Conservation (phyloP, 1,140 invertebrate genomes). For the Popillia japonica region DNA sequence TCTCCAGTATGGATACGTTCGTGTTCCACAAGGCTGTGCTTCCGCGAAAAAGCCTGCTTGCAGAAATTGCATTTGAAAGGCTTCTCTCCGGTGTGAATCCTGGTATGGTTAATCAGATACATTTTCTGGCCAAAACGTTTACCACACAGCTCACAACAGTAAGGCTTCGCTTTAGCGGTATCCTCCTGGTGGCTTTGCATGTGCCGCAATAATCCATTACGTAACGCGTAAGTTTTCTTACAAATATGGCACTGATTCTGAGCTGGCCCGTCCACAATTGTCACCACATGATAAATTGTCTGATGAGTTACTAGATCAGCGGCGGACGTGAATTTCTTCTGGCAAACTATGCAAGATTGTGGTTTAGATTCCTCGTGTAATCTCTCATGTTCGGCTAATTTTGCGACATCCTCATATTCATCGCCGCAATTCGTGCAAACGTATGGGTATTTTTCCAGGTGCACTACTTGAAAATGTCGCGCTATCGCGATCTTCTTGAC, state of each 20-base stretch:
- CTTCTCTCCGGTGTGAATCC: slow-evolving; percentile 66
- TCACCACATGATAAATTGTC: slow-evolving; percentile 46
- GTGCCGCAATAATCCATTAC: slow-evolving; percentile 49
- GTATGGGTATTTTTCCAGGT: slow-evolving; percentile 39
- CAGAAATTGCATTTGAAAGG: slow-evolving; percentile 61
- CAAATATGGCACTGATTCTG: slow-evolving; percentile 51
- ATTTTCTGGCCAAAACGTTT: background rate
- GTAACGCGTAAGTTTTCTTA: slow-evolving; percentile 47
- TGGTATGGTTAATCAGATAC: slow-evolving; percentile 54
- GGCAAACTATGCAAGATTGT: slow-evolving; percentile 61
- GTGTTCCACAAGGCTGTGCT: background rate
- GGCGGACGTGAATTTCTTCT: slow-evolving; percentile 51
- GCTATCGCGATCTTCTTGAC: slow-evolving; percentile 47
- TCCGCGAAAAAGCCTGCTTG: background rate
- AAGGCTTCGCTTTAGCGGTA: slow-evolving; percentile 32
- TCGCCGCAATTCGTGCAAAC: no score
- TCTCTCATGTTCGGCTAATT: slow-evolving; percentile 63
- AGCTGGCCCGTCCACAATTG: slow-evolving; percentile 45
- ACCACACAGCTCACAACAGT: background rate
- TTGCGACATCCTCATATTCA: slow-evolving; percentile 67
- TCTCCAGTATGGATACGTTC: background rate
- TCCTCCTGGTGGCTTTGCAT: slow-evolving; percentile 23
- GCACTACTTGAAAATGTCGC: slow-evolving; percentile 51
- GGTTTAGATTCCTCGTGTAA: slow-evolving; percentile 67
- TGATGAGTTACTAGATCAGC: slow-evolving; percentile 50